A percentile compares a stretch with the other conserved stretches of the same genome.
These are phyloP conservation scores for Eulithis testata DNA, from an alignment of 2,888 invertebrate species.

Conservation along the genomic window DNA sequence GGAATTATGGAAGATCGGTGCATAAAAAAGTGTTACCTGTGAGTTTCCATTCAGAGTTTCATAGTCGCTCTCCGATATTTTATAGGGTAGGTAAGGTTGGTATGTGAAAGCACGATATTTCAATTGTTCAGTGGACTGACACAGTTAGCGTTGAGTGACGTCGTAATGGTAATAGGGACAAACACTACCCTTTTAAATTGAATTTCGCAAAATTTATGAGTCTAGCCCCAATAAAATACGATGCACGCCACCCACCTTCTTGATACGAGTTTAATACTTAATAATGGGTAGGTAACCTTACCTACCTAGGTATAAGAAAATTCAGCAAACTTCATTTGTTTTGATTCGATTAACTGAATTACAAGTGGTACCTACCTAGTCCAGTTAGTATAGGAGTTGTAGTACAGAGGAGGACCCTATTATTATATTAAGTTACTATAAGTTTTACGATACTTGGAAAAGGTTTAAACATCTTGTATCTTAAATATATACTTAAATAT, in stretches of 20 bases:
- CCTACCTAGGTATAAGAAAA: too few relatives aligned
- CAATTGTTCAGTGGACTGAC: constrained; percentile 73
- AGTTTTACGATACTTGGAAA: too few relatives aligned
- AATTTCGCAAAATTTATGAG: constrained; percentile 80
- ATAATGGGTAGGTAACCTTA: too few relatives aligned
- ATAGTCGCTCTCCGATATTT: constrained; percentile 56
- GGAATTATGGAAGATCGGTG: neutral
- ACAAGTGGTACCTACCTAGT: too few relatives aligned
- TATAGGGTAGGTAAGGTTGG: constrained; percentile 57
- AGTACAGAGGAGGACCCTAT: too few relatives aligned
- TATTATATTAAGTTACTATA: too few relatives aligned
- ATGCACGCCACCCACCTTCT: constrained; percentile 49
- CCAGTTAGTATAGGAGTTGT: too few relatives aligned
- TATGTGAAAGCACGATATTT: constrained; percentile 69
- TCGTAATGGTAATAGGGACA: constrained; percentile 79
- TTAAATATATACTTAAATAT: too few relatives aligned
- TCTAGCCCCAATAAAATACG: constrained; percentile 69
- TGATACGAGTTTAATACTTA: too few relatives aligned
- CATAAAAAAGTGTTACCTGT: constrained; percentile 20
- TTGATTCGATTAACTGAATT: too few relatives aligned
- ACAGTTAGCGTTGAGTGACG: constrained; percentile 72
- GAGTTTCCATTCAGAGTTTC: constrained; percentile 23
- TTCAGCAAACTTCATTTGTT: too few relatives aligned
- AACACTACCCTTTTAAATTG: constrained; percentile 83
- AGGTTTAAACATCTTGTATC: too few relatives aligned